Conservation (phyloP, 2,113 vertebrate genomes). For the Mohoua ochrocephala region DNA sequence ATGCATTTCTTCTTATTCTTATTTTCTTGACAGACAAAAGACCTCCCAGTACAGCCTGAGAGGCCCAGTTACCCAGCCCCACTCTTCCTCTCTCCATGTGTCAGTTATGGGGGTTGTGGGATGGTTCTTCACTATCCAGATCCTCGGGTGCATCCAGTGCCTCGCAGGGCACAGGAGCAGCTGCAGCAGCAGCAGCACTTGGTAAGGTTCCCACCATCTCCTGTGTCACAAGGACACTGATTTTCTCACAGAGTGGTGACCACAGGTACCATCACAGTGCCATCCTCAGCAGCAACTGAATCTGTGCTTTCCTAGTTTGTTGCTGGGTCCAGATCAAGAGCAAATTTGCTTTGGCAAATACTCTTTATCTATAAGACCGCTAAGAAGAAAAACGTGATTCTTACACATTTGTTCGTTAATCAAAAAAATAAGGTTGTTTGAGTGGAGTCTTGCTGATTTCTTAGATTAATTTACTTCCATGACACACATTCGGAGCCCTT, state of each 20-base stretch:
- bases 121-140: conserved; percentile 9
- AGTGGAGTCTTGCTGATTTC: not conserved
- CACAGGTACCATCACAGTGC: not conserved
- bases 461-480: not conserved
- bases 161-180: not conserved
- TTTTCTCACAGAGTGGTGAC: not conserved
- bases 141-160: not conserved
- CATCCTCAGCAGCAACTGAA: not conserved
- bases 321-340: not conserved
- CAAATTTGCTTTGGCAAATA: not conserved
- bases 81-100: not conserved
- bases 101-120: not conserved
- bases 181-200: not conserved
- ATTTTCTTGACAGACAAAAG: conserved; percentile 5
- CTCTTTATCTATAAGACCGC: not conserved
- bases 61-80: conserved; percentile 1
- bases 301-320: not conserved
- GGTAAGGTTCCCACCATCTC: not conserved
- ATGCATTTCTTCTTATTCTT: not conserved
- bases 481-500: not conserved
- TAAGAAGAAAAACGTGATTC: not conserved
- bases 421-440: not conserved
- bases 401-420: not conserved
- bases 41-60: not conserved
- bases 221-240: not conserved